A percentile compares a stretch with the other conserved stretches of the same genome.
Conservation (phyloP, 2,888 invertebrate species). For the Parasteatoda lunata region DNA sequence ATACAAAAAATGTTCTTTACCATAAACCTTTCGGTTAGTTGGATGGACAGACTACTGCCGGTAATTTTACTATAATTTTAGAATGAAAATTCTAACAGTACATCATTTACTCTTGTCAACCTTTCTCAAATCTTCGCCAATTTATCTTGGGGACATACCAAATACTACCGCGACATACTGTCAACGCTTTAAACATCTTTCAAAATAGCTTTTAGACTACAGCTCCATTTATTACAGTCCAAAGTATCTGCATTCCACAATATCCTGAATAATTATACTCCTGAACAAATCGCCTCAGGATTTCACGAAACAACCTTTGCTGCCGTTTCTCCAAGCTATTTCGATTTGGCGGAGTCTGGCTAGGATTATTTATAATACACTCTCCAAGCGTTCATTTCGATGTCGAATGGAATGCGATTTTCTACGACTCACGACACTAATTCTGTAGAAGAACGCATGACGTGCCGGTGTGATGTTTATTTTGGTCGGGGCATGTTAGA, state of each 20-base stretch:
- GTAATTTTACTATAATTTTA: too few relatives aligned
- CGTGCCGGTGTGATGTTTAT: not conserved
- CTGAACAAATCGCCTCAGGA: constrained; percentile 53
- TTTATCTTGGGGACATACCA: too few relatives aligned
- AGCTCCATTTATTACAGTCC: constrained; percentile 25
- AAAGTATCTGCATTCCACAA: constrained; percentile 42
- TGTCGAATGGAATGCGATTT: constrained; percentile 22
- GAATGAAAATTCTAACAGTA: too few relatives aligned
- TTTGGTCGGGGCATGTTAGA: not conserved
- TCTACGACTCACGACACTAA: constrained; percentile 16
- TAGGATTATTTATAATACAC: constrained; percentile 43
- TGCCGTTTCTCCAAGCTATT: constrained; percentile 7
- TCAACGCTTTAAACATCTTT: too few relatives aligned
- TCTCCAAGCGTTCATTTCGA: not conserved
- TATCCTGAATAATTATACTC: constrained; percentile 54
- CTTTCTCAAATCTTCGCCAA: too few relatives aligned
- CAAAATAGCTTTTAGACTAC: too few relatives aligned
- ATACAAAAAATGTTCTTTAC: too few relatives aligned
- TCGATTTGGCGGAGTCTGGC: not conserved
- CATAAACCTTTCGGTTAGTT: too few relatives aligned
- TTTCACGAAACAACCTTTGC: constrained; percentile 42
- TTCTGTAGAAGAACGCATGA: constrained; percentile 11
- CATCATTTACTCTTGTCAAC: too few relatives aligned
- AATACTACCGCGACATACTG: too few relatives aligned
- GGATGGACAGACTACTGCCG: too few relatives aligned